These are phyloP conservation scores for Cephus sareptanus DNA, from an alignment of 2,888 invertebrate species.

Conservation along the genomic window DNA sequence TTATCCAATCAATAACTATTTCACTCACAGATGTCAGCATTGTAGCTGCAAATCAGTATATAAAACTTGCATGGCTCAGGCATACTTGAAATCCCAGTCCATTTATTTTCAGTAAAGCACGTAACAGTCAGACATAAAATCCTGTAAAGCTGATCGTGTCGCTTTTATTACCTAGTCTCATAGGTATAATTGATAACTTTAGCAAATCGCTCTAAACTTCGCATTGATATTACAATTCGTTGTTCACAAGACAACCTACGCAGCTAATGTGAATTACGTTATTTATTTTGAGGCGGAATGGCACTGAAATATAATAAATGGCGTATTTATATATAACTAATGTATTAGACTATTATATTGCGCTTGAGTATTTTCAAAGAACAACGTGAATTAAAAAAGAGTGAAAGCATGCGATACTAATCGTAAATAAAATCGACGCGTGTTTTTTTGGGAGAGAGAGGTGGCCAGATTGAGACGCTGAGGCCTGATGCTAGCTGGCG, in stretches of 20 bases:
- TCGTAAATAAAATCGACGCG: background rate
- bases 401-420: background rate
- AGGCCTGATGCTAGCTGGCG: background rate
- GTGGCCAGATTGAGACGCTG: background rate
- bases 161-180: background rate
- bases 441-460: background rate
- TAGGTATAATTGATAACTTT: background rate
- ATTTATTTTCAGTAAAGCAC: background rate
- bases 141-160: background rate
- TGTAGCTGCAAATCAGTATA: background rate
- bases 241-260: too few relatives aligned
- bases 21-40: background rate
- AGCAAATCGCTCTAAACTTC: too few relatives aligned
- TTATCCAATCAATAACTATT: background rate
- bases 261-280: background rate
- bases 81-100: background rate
- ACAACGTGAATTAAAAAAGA: background rate
- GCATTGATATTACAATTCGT: too few relatives aligned
- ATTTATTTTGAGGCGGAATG: background rate
- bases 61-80: background rate
- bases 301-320: background rate
- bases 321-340: background rate
- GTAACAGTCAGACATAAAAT: background rate
- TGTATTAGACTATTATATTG: background rate
- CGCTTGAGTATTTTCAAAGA: background rate